A percentile compares a stretch with the other conserved stretches of the same genome.
These are phyloP conservation scores for Calcarius lapponicus DNA, from an alignment of 2,797 vertebrate genomes.

Conservation along the genomic window DNA sequence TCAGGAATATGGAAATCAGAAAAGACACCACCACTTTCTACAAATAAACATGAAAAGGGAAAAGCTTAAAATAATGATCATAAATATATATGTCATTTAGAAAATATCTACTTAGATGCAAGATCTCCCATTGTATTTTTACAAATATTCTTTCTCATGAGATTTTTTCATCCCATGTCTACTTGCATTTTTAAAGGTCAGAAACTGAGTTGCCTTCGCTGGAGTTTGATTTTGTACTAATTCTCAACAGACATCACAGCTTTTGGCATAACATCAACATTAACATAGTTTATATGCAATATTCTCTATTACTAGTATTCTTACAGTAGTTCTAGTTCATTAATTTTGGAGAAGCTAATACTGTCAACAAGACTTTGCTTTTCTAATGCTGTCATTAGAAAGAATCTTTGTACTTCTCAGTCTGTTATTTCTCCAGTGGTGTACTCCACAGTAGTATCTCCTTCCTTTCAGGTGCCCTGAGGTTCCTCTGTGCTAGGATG, in stretches of 20 bases:
- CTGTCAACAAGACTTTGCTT: not conserved
- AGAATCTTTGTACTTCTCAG: not conserved
- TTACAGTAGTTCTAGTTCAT: constrained; percentile 26
- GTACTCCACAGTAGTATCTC: not conserved
- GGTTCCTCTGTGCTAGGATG: not conserved
- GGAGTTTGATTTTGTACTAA: constrained; percentile 15
- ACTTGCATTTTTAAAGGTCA: not conserved
- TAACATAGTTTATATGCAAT: not conserved
- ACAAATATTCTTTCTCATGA: not conserved
- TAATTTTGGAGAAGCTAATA: constrained; percentile 13
- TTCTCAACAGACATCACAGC: not conserved
- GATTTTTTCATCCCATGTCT: not conserved
- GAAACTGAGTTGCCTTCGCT: not conserved
- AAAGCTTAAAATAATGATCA: not conserved
- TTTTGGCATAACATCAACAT: constrained; percentile 6
- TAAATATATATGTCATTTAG: not conserved
- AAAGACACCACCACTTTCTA: not conserved
- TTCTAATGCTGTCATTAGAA: constrained; percentile 31
- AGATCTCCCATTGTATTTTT: not conserved
- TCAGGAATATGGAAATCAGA: not conserved
- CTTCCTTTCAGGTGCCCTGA: not conserved
- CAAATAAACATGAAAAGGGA: not conserved
- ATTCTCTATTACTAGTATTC: not conserved
- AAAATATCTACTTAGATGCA: not conserved
- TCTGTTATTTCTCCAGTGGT: not conserved